Evolutionary conservation across 1,140 invertebrate species (phyloP), one percentile per base, ranked within the genome.

Genomic region (Parasteatoda tepidariorum): DNA sequence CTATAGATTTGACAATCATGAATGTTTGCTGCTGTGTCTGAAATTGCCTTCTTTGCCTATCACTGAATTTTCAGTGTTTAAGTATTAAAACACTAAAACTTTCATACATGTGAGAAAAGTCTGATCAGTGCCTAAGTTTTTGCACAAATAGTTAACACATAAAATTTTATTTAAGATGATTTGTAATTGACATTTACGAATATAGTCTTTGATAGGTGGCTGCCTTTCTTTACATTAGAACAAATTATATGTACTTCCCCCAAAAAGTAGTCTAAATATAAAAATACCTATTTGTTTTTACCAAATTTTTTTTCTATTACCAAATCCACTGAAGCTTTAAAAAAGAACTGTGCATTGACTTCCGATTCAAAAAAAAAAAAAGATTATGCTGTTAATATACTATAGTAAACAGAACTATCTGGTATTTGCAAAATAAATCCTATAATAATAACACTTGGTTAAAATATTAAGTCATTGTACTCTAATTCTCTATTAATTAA

Each of bases 1-100:
- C 41, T 83, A 67, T 66, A 66, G 70, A 61, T 66, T 59, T 83
- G 81, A 83, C 81, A 83, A 83, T 83, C 81, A 83, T 74, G 70
- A 66, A 31, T 54, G 59, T 38, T 83, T 33, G 71, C 38, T 82
- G 67, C 26, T 83, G 30, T 66, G 26, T 71, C 38, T 54, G 38
- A 71, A 68, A 82, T n/a, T 57, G n/a, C 24, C 64, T 28, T 48
- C 55, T 70, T 70, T 54, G 18, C 62, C 28, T 13, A 15, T 82
- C 41, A 55, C 24, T 82, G 66, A 61, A 55, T 62, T 55, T 33
- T 28, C 30, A 70, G 5, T 33, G 24, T 59, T 26, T 59, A 15
- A 31, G 48, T 30, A 68, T 22, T 13, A 6, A 41, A 28, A 30
- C 41, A 82, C 55, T 48, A 7, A 28, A 71, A 61, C 26, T 48